phyloP scores from a whole-genome alignment of 2,888 invertebrate species.

The Conistra vaccinii region DNA sequence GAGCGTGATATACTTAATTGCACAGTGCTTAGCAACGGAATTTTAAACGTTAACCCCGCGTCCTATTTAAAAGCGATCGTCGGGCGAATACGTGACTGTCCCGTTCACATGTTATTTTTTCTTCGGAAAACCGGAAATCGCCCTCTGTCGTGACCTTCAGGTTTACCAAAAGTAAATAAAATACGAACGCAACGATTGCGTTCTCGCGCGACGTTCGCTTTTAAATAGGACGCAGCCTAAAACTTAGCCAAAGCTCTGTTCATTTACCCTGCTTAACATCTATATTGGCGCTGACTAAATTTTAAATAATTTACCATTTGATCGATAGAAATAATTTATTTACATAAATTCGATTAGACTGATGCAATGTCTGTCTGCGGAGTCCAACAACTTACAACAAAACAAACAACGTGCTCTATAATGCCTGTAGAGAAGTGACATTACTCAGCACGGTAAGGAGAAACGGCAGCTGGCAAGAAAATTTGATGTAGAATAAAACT shows the following conservation, averaged over 20 bases:
- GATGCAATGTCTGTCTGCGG: constrained; percentile 46
- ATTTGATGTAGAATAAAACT: constrained; percentile 26
- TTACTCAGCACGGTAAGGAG: constrained; percentile 13
- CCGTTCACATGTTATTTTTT: no score
- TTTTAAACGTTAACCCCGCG: constrained; percentile 18
- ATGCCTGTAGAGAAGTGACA: constrained; percentile 8
- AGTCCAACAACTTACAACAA: constrained; percentile 15
- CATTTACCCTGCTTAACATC: constrained; percentile 51
- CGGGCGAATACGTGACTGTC: no score
- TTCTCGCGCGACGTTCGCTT: no score
- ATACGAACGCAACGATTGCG: no score
- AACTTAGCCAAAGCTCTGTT: constrained; percentile 52
- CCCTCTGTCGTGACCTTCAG: no score
- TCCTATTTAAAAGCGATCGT: no score
- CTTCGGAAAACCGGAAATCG: no score
- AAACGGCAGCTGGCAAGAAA: constrained; percentile 40
- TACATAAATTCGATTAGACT: constrained; percentile 39
- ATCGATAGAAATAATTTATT: constrained; percentile 56
- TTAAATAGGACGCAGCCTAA: neutral
- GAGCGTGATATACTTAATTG: constrained; percentile 40
- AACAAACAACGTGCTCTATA: neutral
- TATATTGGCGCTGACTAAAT: constrained; percentile 42
- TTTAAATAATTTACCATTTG: constrained; percentile 51
- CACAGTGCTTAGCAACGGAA: constrained; percentile 52
- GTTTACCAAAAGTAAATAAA: no score